These are phyloP conservation scores for Antechinus stuartii DNA, from an alignment of 2,113 vertebrate species.

Conservation along the genomic window DNA sequence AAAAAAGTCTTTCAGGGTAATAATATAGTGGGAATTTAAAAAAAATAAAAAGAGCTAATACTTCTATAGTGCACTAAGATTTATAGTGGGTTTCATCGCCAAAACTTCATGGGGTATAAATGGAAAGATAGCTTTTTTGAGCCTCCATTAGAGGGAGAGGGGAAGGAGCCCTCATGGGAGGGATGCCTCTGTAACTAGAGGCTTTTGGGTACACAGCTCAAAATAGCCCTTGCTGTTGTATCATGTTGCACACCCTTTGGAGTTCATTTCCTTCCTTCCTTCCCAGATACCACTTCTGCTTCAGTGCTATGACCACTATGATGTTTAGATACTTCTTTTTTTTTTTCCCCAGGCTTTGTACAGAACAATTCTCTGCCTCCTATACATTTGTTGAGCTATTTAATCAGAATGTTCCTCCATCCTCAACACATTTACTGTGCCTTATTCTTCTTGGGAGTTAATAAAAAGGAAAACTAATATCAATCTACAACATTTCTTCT, in stretches of 20 bases:
- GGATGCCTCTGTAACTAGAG: background rate
- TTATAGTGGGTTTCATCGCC: background rate
- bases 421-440: background rate
- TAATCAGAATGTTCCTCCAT: background rate
- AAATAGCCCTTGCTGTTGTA: background rate
- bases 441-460: background rate
- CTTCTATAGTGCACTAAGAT: background rate
- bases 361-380: background rate
- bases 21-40: background rate
- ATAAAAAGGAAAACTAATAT: background rate
- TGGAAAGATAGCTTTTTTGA: background rate
- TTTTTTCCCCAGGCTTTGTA: background rate
- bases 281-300: background rate
- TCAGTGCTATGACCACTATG: background rate
- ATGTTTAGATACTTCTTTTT: background rate
- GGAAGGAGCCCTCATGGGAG: background rate
- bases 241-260: background rate
- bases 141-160: background rate
- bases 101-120: background rate
- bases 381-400: background rate
- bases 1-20: background rate
- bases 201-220: background rate
- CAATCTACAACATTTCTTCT: background rate
- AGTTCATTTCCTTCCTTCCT: background rate
- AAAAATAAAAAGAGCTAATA: background rate